These are phyloP conservation scores for Hemithea aestivaria DNA, from an alignment of 2,888 invertebrate species.

Conservation along the genomic window DNA sequence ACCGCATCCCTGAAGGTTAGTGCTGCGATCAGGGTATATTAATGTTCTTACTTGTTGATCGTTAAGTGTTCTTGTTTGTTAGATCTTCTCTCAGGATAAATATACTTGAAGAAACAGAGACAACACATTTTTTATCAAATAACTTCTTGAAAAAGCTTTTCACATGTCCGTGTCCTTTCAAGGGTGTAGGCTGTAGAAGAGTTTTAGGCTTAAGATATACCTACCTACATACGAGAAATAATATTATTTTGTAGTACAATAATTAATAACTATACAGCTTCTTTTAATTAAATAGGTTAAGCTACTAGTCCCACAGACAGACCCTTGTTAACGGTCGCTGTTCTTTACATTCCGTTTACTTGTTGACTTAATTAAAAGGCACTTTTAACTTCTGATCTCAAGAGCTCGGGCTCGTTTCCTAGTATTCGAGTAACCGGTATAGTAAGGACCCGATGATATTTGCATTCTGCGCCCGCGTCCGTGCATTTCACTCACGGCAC, in stretches of 20 bases:
- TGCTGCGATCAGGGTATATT: slow-evolving; percentile 17
- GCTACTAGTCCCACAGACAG: too few relatives aligned
- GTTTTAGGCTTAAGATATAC: too few relatives aligned
- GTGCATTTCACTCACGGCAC: slow-evolving; percentile 39
- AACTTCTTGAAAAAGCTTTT: slow-evolving; percentile 1
- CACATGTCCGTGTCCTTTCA: too few relatives aligned
- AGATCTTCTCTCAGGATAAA: slow-evolving; percentile 7
- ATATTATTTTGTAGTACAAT: too few relatives aligned
- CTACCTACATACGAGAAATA: too few relatives aligned
- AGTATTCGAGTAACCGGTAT: slow-evolving; percentile 28
- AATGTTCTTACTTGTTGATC: slow-evolving; percentile 17
- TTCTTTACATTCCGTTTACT: background rate
- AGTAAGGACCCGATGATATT: slow-evolving; percentile 31
- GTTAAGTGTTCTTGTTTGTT: slow-evolving; percentile 20
- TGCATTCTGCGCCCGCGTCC: slow-evolving; percentile 37
- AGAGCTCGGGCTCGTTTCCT: slow-evolving; percentile 20
- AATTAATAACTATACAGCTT: too few relatives aligned
- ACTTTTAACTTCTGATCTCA: slow-evolving; percentile 5
- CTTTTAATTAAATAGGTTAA: too few relatives aligned
- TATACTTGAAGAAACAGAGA: too few relatives aligned
- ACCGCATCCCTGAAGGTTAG: slow-evolving; percentile 7
- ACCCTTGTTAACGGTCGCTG: too few relatives aligned
- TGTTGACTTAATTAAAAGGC: slow-evolving; percentile 3
- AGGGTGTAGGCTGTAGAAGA: too few relatives aligned
- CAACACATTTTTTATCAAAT: background rate